Evolutionary conservation across 2,797 vertebrate species (phyloP), one percentile per base, ranked within the genome.

Genomic region (Amblyraja radiata): DNA sequence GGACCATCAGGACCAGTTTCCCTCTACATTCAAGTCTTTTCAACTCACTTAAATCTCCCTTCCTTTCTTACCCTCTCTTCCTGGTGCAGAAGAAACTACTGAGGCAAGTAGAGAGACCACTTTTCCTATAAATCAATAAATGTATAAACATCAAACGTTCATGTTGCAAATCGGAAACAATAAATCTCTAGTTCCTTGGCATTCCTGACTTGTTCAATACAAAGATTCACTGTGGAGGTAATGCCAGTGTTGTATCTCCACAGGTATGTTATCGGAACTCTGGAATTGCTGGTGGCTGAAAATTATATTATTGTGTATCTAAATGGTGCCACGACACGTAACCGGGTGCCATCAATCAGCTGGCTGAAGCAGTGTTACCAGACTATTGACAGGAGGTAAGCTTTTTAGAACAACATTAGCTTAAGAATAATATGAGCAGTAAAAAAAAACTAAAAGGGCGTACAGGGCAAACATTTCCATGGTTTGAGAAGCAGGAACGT

Each of bases 361-460:
- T 98, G 97, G 98, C 96, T 98, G 0, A 96, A 96, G 16, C 96
- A 96, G 93, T 98, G 97, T 94, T 98, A 98, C 95, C 96, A 80
- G 1, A 97, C 96, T 78, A 96, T 97, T 39, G 96, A 97, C 84
- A 93, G 94, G 63, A 94, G 97, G 97, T 97, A 93, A 95, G 77
- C 4, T 80, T n/a, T n/a, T 21, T 23, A 21, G 71, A 74, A 23
- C 71, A 74, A 21, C 21, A 74, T 74, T 7, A 74, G 18, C 71
- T 74, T 74, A 21, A 58, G 80, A 28, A 58, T 58, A 58, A 9
- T 23, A 83, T 5, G 6, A 9, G 23, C 23, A 28, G 25, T 54
- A 6, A 54, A 54, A 54, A 54, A 54, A 54, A 54, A 5, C 18
- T 18, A 71, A 13, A 71, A 71, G 68, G 68, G 46, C 5, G 46